Evolutionary conservation across 2,113 vertebrate genomes (phyloP).

Genomic region (Capra hircus): DNA sequence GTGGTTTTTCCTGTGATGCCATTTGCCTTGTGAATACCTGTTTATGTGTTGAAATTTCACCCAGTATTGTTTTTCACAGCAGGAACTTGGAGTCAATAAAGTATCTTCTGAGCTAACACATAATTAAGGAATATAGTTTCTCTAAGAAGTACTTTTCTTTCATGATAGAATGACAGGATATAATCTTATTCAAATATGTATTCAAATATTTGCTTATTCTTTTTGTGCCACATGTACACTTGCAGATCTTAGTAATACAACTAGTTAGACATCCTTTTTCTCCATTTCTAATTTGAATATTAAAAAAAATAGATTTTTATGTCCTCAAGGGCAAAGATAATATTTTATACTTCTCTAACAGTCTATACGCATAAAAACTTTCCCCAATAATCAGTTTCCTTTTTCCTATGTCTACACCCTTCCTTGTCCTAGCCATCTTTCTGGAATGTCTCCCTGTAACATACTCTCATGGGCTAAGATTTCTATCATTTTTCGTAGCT

Average conservation of each 20-base stretch:
- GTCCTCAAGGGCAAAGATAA: neutral
- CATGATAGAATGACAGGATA: neutral
- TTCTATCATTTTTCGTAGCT: neutral
- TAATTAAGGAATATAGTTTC: slow-evolving; percentile 22
- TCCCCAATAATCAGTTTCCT: neutral
- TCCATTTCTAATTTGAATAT: neutral
- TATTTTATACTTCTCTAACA: neutral
- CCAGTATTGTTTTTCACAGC: neutral
- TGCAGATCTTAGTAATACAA: slow-evolving; percentile 18
- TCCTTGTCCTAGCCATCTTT: neutral
- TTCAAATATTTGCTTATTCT: slow-evolving; percentile 14
- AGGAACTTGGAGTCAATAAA: neutral
- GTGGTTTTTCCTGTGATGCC: neutral
- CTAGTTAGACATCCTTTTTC: neutral
- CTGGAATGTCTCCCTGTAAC: neutral
- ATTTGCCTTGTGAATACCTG: slow-evolving; percentile 11
- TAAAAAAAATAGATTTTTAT: neutral
- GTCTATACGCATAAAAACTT: neutral
- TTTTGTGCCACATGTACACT: slow-evolving; percentile 1
- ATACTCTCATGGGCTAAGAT: neutral
- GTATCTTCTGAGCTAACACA: neutral
- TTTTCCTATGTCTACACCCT: neutral
- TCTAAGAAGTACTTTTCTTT: slow-evolving; percentile 13
- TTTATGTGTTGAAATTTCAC: slow-evolving; percentile 43
- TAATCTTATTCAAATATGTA: neutral